Conservation (phyloP, 2,888 invertebrate genomes). For the Pimpla rufipes region DNA sequence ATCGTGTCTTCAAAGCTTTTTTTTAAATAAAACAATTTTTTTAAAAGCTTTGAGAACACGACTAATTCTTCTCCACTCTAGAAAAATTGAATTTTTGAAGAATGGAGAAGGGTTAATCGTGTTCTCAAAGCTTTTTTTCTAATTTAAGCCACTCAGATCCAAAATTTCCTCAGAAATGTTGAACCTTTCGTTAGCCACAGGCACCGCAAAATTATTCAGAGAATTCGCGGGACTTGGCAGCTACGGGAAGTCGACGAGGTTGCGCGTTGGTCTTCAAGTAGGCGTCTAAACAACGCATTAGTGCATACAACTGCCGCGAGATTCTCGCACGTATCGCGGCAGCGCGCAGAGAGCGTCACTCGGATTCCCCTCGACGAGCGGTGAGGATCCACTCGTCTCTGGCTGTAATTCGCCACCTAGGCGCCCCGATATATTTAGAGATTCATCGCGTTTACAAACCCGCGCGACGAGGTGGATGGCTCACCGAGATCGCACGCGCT, state of each 20-base stretch:
- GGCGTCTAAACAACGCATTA: slow-evolving; percentile 61
- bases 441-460: slow-evolving; percentile 46
- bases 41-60: too few species aligned
- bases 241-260: slow-evolving; percentile 12
- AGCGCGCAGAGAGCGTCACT: slow-evolving; percentile 8
- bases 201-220: slow-evolving; percentile 22
- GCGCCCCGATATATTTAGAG: slow-evolving; percentile 69
- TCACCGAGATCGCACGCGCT: slow-evolving; percentile 6
- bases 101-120: too few species aligned
- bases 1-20: too few species aligned
- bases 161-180: too few species aligned
- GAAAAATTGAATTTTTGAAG: background rate
- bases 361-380: background rate
- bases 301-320: slow-evolving; percentile 33
- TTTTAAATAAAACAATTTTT: too few species aligned
- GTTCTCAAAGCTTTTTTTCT: too few species aligned
- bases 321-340: slow-evolving; percentile 33
- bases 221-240: slow-evolving; percentile 45
- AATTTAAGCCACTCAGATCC: too few species aligned
- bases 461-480: background rate
- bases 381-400: slow-evolving; percentile 36
- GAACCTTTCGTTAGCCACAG: background rate
- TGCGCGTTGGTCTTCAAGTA: slow-evolving; percentile 9
- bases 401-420: slow-evolving; percentile 61
- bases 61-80: background rate